phyloP scores from a whole-genome alignment of 2,888 invertebrate species.

The Nomada goodeniana region DNA sequence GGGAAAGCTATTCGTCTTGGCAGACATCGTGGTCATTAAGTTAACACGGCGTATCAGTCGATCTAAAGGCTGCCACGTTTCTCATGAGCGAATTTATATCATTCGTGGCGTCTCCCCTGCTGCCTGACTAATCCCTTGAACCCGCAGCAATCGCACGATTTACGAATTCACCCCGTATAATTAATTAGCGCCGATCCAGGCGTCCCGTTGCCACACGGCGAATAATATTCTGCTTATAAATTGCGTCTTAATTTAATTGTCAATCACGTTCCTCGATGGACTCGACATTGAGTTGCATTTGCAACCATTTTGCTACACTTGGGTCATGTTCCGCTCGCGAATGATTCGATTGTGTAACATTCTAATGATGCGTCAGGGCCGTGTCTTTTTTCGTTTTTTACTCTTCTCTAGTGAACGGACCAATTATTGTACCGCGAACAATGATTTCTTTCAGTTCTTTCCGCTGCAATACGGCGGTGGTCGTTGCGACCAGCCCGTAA shows the following conservation, averaged over 20 bases:
- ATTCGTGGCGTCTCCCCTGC: constrained; percentile 28
- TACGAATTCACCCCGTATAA: background rate
- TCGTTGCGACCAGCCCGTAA: background rate
- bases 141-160: background rate
- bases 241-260: background rate
- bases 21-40: constrained; percentile 68
- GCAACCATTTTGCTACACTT: background rate
- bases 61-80: constrained; percentile 51
- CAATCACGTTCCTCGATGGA: background rate
- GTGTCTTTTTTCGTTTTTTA: background rate
- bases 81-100: constrained; percentile 63
- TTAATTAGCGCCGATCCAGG: background rate
- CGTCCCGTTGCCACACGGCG: no score
- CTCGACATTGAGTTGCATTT: background rate
- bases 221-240: background rate
- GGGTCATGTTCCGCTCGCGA: no score
- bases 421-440: constrained; percentile 20
- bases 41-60: constrained; percentile 66
- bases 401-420: background rate
- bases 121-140: constrained; percentile 38
- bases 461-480: background rate
- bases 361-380: background rate
- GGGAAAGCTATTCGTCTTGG: constrained; percentile 66
- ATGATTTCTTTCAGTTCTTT: constrained; percentile 7
- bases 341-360: no score